A percentile compares a stretch with the other conserved stretches of the same genome.
Evolutionary conservation across 2,113 vertebrate genomes (phyloP).

Genomic region (Baryphthengus martii): DNA sequence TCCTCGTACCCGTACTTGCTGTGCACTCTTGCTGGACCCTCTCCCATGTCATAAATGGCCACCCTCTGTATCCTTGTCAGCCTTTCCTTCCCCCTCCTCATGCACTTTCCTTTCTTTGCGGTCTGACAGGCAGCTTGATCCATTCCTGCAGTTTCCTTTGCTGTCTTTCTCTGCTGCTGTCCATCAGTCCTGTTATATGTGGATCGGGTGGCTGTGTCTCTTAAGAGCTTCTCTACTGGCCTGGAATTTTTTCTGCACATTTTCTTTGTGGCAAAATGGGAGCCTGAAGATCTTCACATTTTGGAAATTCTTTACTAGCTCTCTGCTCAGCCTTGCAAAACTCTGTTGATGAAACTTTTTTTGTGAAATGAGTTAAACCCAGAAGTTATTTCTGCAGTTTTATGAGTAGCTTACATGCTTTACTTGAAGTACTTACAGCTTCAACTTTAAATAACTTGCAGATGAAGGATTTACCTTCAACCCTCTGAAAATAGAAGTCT

Average conservation of each 20-base stretch:
- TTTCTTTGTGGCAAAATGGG: background rate
- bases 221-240: background rate
- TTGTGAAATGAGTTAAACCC: background rate
- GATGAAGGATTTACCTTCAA: conserved; percentile 95
- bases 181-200: background rate
- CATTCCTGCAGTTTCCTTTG: background rate
- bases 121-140: background rate
- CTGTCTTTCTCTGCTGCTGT: background rate
- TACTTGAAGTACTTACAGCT: background rate
- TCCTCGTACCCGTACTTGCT: background rate
- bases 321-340: background rate
- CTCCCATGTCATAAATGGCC: background rate
- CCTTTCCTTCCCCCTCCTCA: background rate
- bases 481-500: conserved; percentile 96
- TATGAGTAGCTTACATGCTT: background rate
- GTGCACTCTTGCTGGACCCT: background rate
- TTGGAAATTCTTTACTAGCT: background rate
- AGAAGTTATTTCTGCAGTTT: background rate
- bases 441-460: conserved; percentile 67
- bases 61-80: background rate
- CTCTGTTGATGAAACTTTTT: background rate
- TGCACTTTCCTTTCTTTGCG: accelerated
- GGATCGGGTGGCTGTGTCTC: background rate
- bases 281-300: background rate
- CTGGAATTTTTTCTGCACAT: background rate